A percentile compares a stretch with the other conserved stretches of the same genome.
These are phyloP conservation scores for Myrmophylax atrothorax DNA, from an alignment of 2,113 vertebrate species.

Conservation along the genomic window DNA sequence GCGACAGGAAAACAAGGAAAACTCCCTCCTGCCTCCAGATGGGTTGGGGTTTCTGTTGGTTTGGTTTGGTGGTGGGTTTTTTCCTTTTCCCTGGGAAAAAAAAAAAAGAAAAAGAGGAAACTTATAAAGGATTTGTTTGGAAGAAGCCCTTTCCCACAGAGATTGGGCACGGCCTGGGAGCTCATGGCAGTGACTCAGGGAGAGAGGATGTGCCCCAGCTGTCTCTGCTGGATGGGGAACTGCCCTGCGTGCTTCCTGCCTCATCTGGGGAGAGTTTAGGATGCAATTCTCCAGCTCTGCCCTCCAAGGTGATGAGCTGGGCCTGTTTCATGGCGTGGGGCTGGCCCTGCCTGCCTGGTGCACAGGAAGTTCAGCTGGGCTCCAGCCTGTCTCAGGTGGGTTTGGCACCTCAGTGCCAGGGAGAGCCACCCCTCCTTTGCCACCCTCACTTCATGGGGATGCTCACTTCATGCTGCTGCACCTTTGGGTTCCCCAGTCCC, in stretches of 20 bases:
- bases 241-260: rapidly evolving
- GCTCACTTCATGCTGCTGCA: background rate
- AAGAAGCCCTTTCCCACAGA: background rate
- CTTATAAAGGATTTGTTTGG: background rate
- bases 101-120: background rate
- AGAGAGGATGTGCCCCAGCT: constrained; percentile 2
- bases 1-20: background rate
- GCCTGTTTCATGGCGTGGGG: background rate
- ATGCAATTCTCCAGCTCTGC: background rate
- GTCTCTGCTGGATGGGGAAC: background rate
- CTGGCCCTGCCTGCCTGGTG: background rate
- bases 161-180: background rate
- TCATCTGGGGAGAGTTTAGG: background rate
- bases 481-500: background rate
- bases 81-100: rapidly evolving
- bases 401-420: rapidly evolving
- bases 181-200: background rate
- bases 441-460: rapidly evolving
- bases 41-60: background rate
- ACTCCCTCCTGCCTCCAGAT: background rate
- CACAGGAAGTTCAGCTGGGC: rapidly evolving
- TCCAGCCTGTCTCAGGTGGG: background rate
- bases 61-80: too few relatives aligned
- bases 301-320: background rate
- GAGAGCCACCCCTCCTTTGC: background rate